Evolutionary conservation across 2,797 vertebrate genomes (phyloP).

Genomic region (Anabas testudineus): DNA sequence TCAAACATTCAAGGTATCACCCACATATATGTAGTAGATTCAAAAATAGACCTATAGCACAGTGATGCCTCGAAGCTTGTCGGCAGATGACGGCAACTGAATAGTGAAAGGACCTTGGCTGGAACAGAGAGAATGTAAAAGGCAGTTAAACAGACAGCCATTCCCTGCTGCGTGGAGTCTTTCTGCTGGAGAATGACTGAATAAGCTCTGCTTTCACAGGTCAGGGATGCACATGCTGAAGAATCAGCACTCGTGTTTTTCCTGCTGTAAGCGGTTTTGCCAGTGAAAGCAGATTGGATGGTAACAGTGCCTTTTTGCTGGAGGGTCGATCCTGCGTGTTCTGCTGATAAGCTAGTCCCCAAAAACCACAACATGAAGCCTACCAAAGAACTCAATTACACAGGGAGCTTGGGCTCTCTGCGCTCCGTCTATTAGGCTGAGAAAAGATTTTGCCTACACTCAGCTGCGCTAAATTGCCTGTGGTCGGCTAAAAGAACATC

Average conservation of each 20-base stretch:
- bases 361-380: constrained; percentile 71
- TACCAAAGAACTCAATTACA: constrained; percentile 77
- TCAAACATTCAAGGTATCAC: constrained; percentile 31
- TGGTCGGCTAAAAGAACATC: constrained; percentile 71
- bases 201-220: constrained; percentile 85
- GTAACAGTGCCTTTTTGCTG: constrained; percentile 75
- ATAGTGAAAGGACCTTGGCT: constrained; percentile 72
- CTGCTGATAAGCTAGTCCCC: constrained; percentile 82
- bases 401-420: constrained; percentile 54
- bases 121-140: constrained; percentile 70
- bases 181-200: constrained; percentile 81
- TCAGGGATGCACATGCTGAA: constrained; percentile 84
- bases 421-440: constrained; percentile 56
- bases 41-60: constrained; percentile 53
- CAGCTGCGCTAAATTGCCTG: constrained; percentile 59
- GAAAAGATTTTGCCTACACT: constrained; percentile 62
- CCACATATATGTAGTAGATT: constrained; percentile 36
- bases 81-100: constrained; percentile 43
- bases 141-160: constrained; percentile 78
- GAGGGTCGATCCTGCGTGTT: constrained; percentile 73
- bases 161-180: constrained; percentile 76
- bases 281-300: constrained; percentile 81
- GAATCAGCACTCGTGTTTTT: constrained; percentile 86
- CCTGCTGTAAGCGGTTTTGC: constrained; percentile 86
- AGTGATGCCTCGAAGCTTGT: constrained; percentile 49